Percentiles rank a stretch among this genome's conserved stretches.
Evolutionary conservation across 2,797 vertebrate genomes (phyloP).

Genomic region (Enteromius thamalakanensis): DNA sequence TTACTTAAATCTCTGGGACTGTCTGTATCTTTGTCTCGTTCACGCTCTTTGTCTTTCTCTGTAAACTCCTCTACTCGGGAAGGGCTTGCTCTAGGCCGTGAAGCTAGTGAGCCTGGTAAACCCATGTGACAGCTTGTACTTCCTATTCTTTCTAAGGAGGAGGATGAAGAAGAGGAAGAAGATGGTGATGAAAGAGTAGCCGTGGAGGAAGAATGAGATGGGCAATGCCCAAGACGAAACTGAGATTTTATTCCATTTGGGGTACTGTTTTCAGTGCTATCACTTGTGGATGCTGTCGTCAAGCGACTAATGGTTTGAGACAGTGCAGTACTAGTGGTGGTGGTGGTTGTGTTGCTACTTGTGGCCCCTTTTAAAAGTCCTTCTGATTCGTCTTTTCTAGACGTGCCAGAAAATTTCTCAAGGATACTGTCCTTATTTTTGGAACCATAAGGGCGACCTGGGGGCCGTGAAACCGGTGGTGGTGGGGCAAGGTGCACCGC

Average conservation of each 20-base stretch:
- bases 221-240: slow-evolving; percentile 70
- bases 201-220: slow-evolving; percentile 64
- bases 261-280: slow-evolving; percentile 63
- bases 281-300: slow-evolving; percentile 64
- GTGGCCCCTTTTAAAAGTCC: slow-evolving; percentile 68
- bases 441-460: slow-evolving; percentile 81
- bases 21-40: slow-evolving; percentile 66
- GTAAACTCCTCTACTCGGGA: slow-evolving; percentile 69
- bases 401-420: slow-evolving; percentile 69
- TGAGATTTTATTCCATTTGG: slow-evolving; percentile 72
- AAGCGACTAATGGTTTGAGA: slow-evolving; percentile 69
- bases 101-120: slow-evolving; percentile 70
- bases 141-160: slow-evolving; percentile 71
- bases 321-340: slow-evolving; percentile 73
- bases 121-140: slow-evolving; percentile 68
- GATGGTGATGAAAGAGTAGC: slow-evolving; percentile 68
- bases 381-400: slow-evolving; percentile 75
- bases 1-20: slow-evolving; percentile 75
- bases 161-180: slow-evolving; percentile 59
- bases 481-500: slow-evolving; percentile 77
- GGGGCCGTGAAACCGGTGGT: slow-evolving; percentile 79
- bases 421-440: slow-evolving; percentile 77
- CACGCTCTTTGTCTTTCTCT: slow-evolving; percentile 71
- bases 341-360: slow-evolving; percentile 66
- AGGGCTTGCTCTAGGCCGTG: slow-evolving; percentile 72